phyloP scores from a whole-genome alignment of 2,888 invertebrate genomes.

The Eupelmus urozonus region DNA sequence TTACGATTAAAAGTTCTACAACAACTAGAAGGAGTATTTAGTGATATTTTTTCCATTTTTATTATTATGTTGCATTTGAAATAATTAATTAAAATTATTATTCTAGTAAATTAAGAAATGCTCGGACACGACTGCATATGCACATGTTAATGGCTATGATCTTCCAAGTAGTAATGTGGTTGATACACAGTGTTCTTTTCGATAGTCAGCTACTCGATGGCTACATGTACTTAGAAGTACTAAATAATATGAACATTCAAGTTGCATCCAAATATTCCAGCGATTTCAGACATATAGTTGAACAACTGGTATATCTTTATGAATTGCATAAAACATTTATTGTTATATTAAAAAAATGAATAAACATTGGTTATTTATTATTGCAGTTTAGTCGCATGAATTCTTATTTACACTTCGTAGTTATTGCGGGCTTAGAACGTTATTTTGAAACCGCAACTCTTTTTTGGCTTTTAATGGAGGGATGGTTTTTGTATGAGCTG shows the following conservation, averaged over 20 bases:
- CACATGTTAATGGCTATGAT: constrained; percentile 9
- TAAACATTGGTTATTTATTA: background rate
- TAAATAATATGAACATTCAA: constrained; percentile 20
- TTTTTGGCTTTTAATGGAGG: constrained; percentile 46
- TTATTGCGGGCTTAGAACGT: constrained; percentile 14
- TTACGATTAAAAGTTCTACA: no score
- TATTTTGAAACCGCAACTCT: constrained; percentile 36
- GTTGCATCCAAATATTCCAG: constrained; percentile 17
- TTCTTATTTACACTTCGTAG: constrained; percentile 19
- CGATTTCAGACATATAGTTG: constrained; percentile 24
- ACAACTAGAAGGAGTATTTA: no score
- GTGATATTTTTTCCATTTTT: background rate
- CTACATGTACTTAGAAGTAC: constrained; percentile 30
- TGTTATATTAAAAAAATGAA: background rate
- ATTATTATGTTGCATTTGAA: background rate
- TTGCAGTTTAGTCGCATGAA: constrained; percentile 35
- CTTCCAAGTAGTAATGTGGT: constrained; percentile 23
- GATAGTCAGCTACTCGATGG: constrained; percentile 24
- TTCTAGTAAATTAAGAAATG: constrained; percentile 42
- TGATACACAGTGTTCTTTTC: constrained; percentile 32
- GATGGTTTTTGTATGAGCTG: constrained; percentile 46
- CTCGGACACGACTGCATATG: constrained; percentile 38
- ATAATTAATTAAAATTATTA: background rate
- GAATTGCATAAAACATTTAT: no score
- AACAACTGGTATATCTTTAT: constrained; percentile 25